phyloP scores from a whole-genome alignment of 2,888 invertebrate genomes.

The Drosophila infuscata region DNA sequence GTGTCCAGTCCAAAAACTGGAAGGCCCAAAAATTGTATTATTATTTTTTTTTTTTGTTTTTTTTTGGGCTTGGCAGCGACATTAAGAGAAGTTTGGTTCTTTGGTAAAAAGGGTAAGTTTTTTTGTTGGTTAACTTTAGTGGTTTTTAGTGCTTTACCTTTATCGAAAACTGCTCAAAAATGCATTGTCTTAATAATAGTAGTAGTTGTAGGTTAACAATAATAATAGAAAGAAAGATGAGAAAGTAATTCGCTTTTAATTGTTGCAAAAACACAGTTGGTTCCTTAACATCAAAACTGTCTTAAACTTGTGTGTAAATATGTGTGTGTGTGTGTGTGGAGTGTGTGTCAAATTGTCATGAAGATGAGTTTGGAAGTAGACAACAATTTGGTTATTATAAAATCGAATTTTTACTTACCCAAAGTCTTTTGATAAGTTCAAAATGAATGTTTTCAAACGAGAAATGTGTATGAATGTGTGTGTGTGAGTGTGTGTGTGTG shows the following conservation, averaged over 20 bases:
- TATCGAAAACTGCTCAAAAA: slow-evolving; percentile 84
- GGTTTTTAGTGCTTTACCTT: slow-evolving; percentile 84
- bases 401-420: slow-evolving; percentile 68
- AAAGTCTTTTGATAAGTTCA: slow-evolving; percentile 32
- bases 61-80: slow-evolving; percentile 34
- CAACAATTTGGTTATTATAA: slow-evolving; percentile 38
- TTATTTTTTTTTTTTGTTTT: background rate
- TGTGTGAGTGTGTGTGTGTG: slow-evolving; percentile 13
- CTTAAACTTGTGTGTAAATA: slow-evolving; percentile 48
- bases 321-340: slow-evolving; percentile 18
- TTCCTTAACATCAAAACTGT: slow-evolving; percentile 52
- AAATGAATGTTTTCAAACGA: slow-evolving; percentile 24
- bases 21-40: slow-evolving; percentile 2
- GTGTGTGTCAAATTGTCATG: slow-evolving; percentile 17
- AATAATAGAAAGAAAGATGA: slow-evolving; percentile 85
- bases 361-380: slow-evolving; percentile 11
- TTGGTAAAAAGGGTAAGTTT: slow-evolving; percentile 6
- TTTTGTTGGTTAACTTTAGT: slow-evolving; percentile 59
- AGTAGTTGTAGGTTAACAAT: slow-evolving; percentile 75
- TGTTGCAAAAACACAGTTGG: slow-evolving; percentile 77
- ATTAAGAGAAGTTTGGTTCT: slow-evolving; percentile 31
- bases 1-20: slow-evolving; percentile 31
- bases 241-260: slow-evolving; percentile 84
- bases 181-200: slow-evolving; percentile 83
- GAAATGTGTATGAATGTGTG: slow-evolving; percentile 22